Percentiles rank a stretch among this genome's conserved stretches.
These are phyloP conservation scores for Melinaea menophilus DNA, from an alignment of 2,888 invertebrate species.

Conservation along the genomic window DNA sequence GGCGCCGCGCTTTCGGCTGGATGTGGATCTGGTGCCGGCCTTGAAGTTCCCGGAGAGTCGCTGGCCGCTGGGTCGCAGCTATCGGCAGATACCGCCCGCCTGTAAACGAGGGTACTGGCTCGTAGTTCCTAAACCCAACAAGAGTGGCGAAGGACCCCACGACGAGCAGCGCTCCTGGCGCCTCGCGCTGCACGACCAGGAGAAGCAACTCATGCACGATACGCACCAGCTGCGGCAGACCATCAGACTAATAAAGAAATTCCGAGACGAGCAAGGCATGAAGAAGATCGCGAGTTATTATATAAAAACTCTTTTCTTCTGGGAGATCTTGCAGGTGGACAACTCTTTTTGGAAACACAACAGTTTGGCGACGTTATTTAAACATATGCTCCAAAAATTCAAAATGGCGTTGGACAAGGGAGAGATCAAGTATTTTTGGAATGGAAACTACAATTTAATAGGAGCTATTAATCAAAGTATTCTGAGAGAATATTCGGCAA, in stretches of 20 bases:
- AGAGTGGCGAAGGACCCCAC: conserved; percentile 31
- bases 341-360: conserved; percentile 47
- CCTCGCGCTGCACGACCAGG: conserved; percentile 73
- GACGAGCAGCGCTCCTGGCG: conserved; percentile 67
- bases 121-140: conserved; percentile 70
- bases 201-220: conserved; percentile 63
- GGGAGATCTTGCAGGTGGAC: conserved; percentile 49
- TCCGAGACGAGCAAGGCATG: conserved; percentile 67
- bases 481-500: conserved; percentile 43
- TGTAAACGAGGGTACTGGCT: conserved; percentile 60
- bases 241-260: conserved; percentile 68
- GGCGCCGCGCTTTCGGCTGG: conserved; percentile 51
- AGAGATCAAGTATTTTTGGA: conserved; percentile 71
- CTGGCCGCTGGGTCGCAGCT: conserved; percentile 54
- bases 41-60: conserved; percentile 63
- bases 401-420: conserved; percentile 43
- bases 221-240: conserved; percentile 56
- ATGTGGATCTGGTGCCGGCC: conserved; percentile 76
- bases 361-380: conserved; percentile 48
- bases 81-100: conserved; percentile 41
- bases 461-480: conserved; percentile 35
- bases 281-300: conserved; percentile 75
- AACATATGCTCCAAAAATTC: conserved; percentile 62
- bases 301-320: conserved; percentile 74
- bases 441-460: conserved; percentile 64